Conservation (phyloP, 2,888 invertebrate genomes). For the Taenaris catops region DNA sequence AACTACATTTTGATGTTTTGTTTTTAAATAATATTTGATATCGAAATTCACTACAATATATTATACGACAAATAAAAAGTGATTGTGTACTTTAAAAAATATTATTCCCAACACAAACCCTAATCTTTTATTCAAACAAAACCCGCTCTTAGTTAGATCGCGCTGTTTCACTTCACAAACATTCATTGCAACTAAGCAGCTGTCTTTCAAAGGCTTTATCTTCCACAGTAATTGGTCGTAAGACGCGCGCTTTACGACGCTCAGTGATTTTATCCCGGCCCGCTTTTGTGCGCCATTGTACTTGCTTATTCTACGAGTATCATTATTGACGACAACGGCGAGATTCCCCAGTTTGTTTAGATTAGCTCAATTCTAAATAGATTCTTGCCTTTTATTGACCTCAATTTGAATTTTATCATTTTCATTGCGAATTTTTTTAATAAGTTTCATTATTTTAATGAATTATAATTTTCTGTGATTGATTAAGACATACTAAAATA, state of each 20-base stretch:
- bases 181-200: conserved; percentile 31
- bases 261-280: conserved; percentile 37
- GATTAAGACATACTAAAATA: no score
- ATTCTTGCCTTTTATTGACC: not conserved
- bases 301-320: conserved; percentile 17
- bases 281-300: conserved; percentile 45
- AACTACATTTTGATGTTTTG: no score
- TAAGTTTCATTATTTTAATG: no score
- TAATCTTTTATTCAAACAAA: conserved; percentile 4
- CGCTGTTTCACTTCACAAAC: conserved; percentile 20
- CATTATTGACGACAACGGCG: conserved; percentile 9
- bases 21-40: no score
- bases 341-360: conserved; percentile 3
- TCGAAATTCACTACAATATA: no score
- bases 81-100: no score
- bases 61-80: no score
- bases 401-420: not conserved
- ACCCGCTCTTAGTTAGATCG: not conserved
- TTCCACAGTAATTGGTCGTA: conserved; percentile 60
- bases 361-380: conserved; percentile 4
- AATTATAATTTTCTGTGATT: no score
- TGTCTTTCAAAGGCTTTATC: conserved; percentile 57
- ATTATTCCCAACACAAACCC: no score
- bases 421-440: no score
- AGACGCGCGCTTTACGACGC: conserved; percentile 48